Evolutionary conservation across 2,888 invertebrate species (phyloP), one percentile per base, ranked within the genome.

Genomic region (Macaria liturata): DNA sequence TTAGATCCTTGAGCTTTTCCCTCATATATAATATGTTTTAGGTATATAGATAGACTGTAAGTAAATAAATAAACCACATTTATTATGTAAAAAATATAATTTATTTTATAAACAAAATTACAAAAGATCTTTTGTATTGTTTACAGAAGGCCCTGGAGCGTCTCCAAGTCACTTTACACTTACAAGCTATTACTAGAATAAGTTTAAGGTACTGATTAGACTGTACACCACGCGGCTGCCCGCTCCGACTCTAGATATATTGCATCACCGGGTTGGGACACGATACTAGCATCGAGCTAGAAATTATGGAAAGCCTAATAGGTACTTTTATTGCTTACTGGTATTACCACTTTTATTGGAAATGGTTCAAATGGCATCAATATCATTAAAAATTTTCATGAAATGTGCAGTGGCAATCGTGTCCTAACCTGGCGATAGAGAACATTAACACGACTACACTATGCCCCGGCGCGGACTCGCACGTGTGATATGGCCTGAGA

Each of bases 81-180:
- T 66, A 50, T 71, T 78, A 67, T 77, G 75, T 81, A 85, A 87
- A 87, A 88, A 91, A 85, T 90, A 91, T 91, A 91, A 91, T 91
- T 91, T 91, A 91, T 86, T 90, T 84, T 82, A 83, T 82, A 86
- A 89, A 89, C 86, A 85, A 86, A 82, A 83, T 83, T 88, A 91
- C 86, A 89, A 87, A 89, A 82, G 74, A 78, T 65, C 68, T 80
- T 81, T 80, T 79, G 81, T 78, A 76, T 75, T 82, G 78, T 83
- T 83, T 82, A 86, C 84, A 84, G 69, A 76, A 70, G 75, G 75
- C 72, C 76, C 72, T 73, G 73, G 78, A 77, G 81, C 69, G 81
- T 77, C 80, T 80, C 81, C 71, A 74, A 71, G 65, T 74, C 75
- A 75, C 74, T 78, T 74, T 78, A 83, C 76, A 79, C 86, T 81